phyloP scores from a whole-genome alignment of 37 sponge, comb jelly and placozoan species.

The Bolinopsis microptera region DNA sequence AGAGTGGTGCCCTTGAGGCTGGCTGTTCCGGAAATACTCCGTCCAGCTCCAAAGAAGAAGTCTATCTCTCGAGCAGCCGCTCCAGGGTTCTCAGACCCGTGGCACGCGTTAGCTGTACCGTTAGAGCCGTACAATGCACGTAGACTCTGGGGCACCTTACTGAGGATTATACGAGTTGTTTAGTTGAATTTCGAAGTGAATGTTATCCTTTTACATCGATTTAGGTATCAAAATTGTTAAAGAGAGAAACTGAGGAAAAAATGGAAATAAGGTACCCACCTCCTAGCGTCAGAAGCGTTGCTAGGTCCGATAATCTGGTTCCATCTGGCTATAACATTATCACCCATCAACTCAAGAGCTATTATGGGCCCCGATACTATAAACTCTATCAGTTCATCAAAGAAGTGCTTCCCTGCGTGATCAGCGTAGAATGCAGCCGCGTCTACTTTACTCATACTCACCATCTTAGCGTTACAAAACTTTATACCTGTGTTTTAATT shows the following conservation, averaged over 20 bases:
- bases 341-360: constrained; percentile 82
- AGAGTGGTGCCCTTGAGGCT: constrained; percentile 66
- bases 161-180: too few relatives aligned
- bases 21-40: constrained; percentile 11
- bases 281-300: background rate
- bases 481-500: constrained; percentile 70
- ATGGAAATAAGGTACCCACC: too few relatives aligned
- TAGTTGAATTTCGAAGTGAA: too few relatives aligned
- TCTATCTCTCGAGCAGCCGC: constrained; percentile 78
- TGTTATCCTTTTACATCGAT: too few relatives aligned
- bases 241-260: too few relatives aligned
- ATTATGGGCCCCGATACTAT: constrained; percentile 83
- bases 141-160: constrained; percentile 56
- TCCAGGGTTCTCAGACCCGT: constrained; percentile 80
- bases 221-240: too few relatives aligned
- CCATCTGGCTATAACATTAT: constrained; percentile 70
- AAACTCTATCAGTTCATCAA: constrained; percentile 69
- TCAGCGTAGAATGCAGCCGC: constrained; percentile 83
- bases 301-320: constrained; percentile 65
- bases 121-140: constrained; percentile 67
- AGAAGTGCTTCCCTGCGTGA: constrained; percentile 67
- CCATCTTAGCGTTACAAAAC: constrained; percentile 81
- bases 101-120: constrained; percentile 80
- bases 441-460: constrained; percentile 76
- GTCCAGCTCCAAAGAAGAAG: constrained; percentile 80